Base-by-base conservation (phyloP, 2,113 vertebrate genomes). In the Psittacula cyanocephala region DNA sequence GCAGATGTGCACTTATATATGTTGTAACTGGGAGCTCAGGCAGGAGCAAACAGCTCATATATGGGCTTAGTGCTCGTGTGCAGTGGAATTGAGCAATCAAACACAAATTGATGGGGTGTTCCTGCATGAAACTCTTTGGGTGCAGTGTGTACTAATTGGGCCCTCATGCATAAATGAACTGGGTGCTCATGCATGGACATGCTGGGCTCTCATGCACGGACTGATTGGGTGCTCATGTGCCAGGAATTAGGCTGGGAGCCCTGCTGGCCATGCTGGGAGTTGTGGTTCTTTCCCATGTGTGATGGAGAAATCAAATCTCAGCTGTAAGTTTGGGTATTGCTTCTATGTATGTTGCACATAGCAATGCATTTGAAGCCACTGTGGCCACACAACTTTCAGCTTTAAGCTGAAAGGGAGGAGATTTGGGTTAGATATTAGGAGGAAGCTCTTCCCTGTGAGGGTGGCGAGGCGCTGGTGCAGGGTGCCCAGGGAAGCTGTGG, bases 241-340 rank as follows among this genome's bases (percentile, higher is more conserved):
- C 1, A 31, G n/a, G 75, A 17, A 9, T 9, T 0, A 33, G 25
- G 1, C 18, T 44, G 19, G 64, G 86, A 24, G 37, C 35, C n/a
- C 0, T 0, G 6, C 2, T 4, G 23, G 71, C 14, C 13, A 15
- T 6, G 53, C 65, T 0, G 41, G 93, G 74, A 67, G 6, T 27
- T 75, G 60, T 25, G 65, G 84, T 35, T 74, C 85, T 77, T 49
- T 8, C 78, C 63, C 0, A 0, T 6, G 0, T 5, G n/a, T 5
- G 68, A 27, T 0, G 9, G 59, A 39, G 27, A 27, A 44, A 25
- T 19, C 74, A 23, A 52, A 24, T 18, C 83, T 43, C 59, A 11
- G 31, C 47, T 37, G 15, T 11, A 25, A 28, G 31, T 60, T 20
- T 23, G 44, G 33, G 62, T 47, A 29, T n/a, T 8, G 3, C 33